Percentiles rank a stretch among this genome's conserved stretches.
These are phyloP conservation scores for Papilio demoleus DNA, from an alignment of 2,888 invertebrate species.

Conservation along the genomic window DNA sequence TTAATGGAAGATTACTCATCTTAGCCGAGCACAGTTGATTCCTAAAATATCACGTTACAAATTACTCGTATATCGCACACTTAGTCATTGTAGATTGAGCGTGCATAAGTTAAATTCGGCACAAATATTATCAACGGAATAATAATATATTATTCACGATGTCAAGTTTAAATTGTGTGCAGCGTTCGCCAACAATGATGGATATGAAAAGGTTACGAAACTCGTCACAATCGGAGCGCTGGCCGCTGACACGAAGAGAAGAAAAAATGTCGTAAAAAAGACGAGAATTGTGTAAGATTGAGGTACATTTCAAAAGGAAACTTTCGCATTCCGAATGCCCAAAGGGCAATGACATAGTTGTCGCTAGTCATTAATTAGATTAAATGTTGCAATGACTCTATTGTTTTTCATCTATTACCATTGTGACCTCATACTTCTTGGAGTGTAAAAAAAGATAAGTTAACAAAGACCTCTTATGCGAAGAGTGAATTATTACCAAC, in stretches of 20 bases:
- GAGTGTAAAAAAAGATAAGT: conserved; percentile 50
- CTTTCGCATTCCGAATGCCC: conserved; percentile 40
- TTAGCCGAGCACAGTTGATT: conserved; percentile 22
- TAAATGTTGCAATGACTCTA: conserved; percentile 46
- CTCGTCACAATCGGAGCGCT: conserved; percentile 51
- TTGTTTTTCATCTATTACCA: conserved; percentile 54
- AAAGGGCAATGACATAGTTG: conserved; percentile 45
- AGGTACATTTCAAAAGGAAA: conserved; percentile 49
- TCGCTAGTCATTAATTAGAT: conserved; percentile 47
- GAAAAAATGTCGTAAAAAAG: conserved; percentile 50
- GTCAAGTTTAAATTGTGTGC: conserved; percentile 6
- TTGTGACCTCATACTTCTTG: conserved; percentile 44
- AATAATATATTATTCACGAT: conserved; percentile 10
- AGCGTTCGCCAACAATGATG: conserved; percentile 46
- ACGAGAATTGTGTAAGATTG: conserved; percentile 54
- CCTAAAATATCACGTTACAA: conserved; percentile 31
- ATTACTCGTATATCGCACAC: conserved; percentile 31
- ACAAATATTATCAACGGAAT: conserved; percentile 42
- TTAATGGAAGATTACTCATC: conserved; percentile 40
- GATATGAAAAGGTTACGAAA: conserved; percentile 55
- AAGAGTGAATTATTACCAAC: conserved; percentile 37
- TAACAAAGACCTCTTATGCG: conserved; percentile 53
- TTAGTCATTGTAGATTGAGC: conserved; percentile 27
- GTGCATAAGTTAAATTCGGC: conserved; percentile 40
- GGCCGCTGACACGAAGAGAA: conserved; percentile 49